phyloP scores from a whole-genome alignment of 2,113 vertebrate species.

The Psammodynastes pulverulentus region DNA sequence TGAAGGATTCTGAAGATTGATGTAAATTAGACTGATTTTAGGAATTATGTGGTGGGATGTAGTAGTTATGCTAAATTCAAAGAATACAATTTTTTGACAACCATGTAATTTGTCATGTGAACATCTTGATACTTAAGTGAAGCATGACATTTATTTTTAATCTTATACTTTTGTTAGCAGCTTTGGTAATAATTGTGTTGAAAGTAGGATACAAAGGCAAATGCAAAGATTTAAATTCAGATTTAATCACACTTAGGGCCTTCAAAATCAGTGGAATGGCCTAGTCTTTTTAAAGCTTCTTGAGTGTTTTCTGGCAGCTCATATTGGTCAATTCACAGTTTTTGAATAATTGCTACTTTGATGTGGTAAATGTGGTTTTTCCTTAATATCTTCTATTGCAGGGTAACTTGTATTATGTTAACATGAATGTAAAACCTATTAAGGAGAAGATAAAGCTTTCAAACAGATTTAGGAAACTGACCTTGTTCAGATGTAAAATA shows the following conservation, averaged over 20 bases:
- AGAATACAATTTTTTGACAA: neutral
- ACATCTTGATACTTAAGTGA: slow-evolving; percentile 3
- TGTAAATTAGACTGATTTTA: neutral
- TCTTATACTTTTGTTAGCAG: neutral
- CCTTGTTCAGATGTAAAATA: neutral
- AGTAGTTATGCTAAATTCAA: neutral
- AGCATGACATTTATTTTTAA: neutral
- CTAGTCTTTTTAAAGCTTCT: slow-evolving; percentile 2
- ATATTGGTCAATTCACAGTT: neutral
- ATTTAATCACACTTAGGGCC: neutral
- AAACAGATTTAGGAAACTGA: neutral
- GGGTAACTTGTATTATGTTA: neutral
- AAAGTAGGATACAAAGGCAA: neutral
- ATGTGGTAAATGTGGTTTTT: neutral
- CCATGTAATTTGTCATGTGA: neutral
- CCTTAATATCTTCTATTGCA: neutral
- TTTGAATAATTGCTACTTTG: neutral
- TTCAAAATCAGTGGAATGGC: neutral
- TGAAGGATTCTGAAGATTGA: neutral
- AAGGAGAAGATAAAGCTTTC: neutral
- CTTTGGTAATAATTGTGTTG: neutral
- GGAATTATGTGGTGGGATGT: neutral
- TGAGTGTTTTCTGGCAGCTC: neutral
- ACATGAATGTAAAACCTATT: neutral
- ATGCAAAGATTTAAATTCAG: neutral